phyloP scores from a whole-genome alignment of 2,888 invertebrate species.

The Lymantria dispar region DNA sequence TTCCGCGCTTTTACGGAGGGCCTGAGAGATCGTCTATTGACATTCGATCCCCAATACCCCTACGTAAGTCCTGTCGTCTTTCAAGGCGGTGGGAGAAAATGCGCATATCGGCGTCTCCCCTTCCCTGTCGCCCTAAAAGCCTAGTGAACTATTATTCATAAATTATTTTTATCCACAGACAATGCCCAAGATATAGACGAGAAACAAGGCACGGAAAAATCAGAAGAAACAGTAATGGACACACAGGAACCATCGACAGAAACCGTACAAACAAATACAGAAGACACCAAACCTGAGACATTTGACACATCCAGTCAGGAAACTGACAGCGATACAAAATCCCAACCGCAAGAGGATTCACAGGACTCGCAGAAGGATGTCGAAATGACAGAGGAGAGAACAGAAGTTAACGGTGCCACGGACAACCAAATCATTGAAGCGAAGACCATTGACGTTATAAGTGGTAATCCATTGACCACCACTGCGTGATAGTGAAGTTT shows the following conservation, averaged over 20 bases:
- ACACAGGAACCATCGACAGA: constrained; percentile 38
- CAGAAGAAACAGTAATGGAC: constrained; percentile 1
- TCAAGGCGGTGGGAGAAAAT: too few relatives aligned
- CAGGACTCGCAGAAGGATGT: constrained; percentile 13
- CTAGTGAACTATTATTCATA: neutral
- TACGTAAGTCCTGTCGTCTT: too few relatives aligned
- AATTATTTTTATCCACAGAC: constrained; percentile 27
- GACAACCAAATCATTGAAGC: constrained; percentile 36
- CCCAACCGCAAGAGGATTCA: constrained; percentile 19
- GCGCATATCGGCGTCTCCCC: too few relatives aligned
- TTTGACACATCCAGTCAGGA: constrained; percentile 64
- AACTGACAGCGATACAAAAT: constrained; percentile 39
- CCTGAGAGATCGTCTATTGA: too few relatives aligned
- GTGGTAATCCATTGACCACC: constrained; percentile 43
- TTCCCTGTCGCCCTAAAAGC: too few relatives aligned
- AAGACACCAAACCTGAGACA: constrained; percentile 49
- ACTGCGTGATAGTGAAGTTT: constrained; percentile 53
- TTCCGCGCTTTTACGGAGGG: too few relatives aligned
- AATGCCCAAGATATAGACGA: constrained; percentile 12
- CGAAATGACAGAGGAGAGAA: constrained; percentile 24
- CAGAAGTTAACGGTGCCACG: constrained; percentile 49
- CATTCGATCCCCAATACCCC: too few relatives aligned
- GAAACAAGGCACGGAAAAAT: neutral
- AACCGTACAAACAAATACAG: constrained; percentile 28
- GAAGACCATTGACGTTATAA: constrained; percentile 44